phyloP scores from a whole-genome alignment of 2,888 invertebrate genomes.

The Chironomus riparius region DNA sequence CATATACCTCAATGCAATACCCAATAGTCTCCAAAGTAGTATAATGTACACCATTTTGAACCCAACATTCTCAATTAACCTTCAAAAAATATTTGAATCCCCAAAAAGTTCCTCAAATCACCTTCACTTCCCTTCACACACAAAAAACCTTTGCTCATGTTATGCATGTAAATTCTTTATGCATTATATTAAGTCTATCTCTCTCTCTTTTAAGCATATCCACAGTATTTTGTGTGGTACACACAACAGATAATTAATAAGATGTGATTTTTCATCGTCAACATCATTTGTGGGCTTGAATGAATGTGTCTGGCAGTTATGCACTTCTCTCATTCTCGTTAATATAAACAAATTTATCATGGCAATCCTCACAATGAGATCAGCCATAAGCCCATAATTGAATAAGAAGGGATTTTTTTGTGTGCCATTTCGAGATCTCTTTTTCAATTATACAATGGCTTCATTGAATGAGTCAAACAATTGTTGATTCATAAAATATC shows the following conservation, averaged over 20 bases:
- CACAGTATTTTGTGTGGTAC: not conserved
- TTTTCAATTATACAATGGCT: not conserved
- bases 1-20: too few relatives aligned
- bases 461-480: not conserved
- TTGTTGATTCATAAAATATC: not conserved
- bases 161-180: too few relatives aligned
- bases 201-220: too few relatives aligned
- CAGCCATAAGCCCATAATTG: not conserved
- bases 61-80: too few relatives aligned
- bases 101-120: too few relatives aligned
- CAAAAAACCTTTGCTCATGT: too few relatives aligned
- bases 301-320: not conserved
- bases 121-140: too few relatives aligned
- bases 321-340: not conserved
- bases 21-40: too few relatives aligned
- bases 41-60: too few relatives aligned
- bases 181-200: too few relatives aligned
- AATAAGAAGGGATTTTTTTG: not conserved
- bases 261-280: constrained; percentile 18
- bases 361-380: not conserved
- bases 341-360: too few relatives aligned
- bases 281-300: not conserved
- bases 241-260: constrained; percentile 19
- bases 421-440: not conserved
- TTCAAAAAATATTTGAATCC: too few relatives aligned